phyloP scores from a whole-genome alignment of 2,888 invertebrate species.

The Coronaproctus castanopsis region DNA sequence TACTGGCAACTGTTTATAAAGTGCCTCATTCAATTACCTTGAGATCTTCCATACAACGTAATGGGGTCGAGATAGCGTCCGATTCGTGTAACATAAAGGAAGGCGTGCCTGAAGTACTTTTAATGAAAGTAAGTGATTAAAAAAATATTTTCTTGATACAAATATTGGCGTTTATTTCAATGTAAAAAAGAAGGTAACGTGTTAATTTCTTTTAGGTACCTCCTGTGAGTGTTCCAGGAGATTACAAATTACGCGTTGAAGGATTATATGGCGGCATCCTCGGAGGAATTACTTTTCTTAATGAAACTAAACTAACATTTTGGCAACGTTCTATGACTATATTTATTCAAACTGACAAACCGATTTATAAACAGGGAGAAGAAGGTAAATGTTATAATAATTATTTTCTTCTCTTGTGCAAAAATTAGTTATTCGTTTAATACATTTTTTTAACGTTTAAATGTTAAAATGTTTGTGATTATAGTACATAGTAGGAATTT shows the following conservation, averaged over 20 bases:
- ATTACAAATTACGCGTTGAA: conserved; percentile 65
- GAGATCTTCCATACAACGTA: conserved; percentile 68
- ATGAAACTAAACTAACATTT: conserved; percentile 67
- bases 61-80: conserved; percentile 73
- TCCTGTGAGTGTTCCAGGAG: conserved; percentile 56
- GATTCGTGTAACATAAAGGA: conserved; percentile 62
- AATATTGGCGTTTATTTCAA: not conserved
- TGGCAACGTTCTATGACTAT: conserved; percentile 83
- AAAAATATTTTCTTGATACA: not conserved
- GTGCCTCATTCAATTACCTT: conserved; percentile 62
- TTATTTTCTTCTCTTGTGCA: not conserved
- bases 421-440: not conserved
- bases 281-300: conserved; percentile 72
- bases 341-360: conserved; percentile 85
- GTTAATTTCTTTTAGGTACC: conserved; percentile 41
- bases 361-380: conserved; percentile 83
- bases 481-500: too few species aligned
- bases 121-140: conserved; percentile 51
- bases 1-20: conserved; percentile 63
- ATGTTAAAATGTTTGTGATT: too few species aligned
- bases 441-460: too few species aligned
- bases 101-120: conserved; percentile 70
- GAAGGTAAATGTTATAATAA: conserved; percentile 35
- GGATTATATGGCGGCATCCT: conserved; percentile 54
- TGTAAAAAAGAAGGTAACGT: too few species aligned